Percentiles rank a stretch among this genome's conserved stretches.
phyloP scores from a whole-genome alignment of 2,113 vertebrate species.

The Rynchops niger region DNA sequence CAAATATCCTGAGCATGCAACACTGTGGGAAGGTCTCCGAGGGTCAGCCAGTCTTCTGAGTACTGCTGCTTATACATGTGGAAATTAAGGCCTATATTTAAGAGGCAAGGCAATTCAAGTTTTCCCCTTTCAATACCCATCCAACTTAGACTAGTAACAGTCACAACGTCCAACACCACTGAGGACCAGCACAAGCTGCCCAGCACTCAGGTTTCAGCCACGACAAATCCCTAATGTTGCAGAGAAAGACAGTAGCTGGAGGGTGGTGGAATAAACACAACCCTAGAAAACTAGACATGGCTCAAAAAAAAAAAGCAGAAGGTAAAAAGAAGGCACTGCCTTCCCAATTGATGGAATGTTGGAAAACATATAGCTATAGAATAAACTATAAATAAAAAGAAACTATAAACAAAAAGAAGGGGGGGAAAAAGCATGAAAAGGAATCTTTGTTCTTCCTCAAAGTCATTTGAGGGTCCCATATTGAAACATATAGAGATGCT shows the following conservation, averaged over 20 bases:
- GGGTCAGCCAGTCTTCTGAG: background rate
- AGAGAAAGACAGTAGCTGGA: background rate
- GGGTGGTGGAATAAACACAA: background rate
- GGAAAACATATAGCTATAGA: background rate
- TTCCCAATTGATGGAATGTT: background rate
- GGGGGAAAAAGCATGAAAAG: background rate
- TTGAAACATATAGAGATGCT: background rate
- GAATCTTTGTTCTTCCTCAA: background rate
- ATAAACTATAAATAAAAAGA: background rate
- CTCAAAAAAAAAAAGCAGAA: background rate
- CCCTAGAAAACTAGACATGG: background rate
- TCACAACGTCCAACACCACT: background rate
- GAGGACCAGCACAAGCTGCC: background rate
- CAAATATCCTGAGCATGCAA: background rate
- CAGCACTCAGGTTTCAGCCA: background rate
- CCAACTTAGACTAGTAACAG: background rate
- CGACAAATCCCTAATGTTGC: background rate
- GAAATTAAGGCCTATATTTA: background rate
- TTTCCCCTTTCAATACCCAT: background rate
- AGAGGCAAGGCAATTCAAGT: background rate
- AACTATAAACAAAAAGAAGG: background rate
- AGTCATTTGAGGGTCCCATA: background rate
- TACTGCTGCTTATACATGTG: background rate
- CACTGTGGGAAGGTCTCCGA: background rate
- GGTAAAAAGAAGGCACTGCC: background rate